Conservation (phyloP, 2,113 vertebrate genomes). For the Rhinopithecus roxellana region DNA sequence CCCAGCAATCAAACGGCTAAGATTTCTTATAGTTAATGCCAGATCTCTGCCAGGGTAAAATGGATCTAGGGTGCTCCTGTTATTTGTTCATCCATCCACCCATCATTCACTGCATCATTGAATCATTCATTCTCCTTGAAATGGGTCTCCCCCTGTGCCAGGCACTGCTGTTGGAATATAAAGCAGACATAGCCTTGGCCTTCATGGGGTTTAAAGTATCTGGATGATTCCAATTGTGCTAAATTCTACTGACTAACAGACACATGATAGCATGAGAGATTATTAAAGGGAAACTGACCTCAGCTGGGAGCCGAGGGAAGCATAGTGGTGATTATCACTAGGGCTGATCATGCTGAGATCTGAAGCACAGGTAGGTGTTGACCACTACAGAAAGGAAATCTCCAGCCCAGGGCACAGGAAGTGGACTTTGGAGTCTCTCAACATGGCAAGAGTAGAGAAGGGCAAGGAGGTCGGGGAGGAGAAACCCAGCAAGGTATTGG, state of each 20-base stretch:
- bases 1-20: neutral
- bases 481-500: accelerated
- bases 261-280: neutral
- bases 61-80: too few species aligned
- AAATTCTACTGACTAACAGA: neutral
- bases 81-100: neutral
- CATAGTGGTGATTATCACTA: too few species aligned
- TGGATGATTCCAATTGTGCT: neutral
- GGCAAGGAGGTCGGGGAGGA: accelerated
- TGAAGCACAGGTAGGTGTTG: too few species aligned
- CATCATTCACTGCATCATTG: neutral
- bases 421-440: neutral
- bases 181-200: neutral
- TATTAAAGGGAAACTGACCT: neutral
- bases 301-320: too few species aligned
- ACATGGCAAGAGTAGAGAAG: accelerated
- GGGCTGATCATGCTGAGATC: neutral
- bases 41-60: neutral
- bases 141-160: too few species aligned
- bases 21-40: neutral
- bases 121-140: neutral
- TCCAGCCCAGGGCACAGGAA: neutral
- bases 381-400: neutral
- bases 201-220: neutral
- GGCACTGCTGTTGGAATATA: neutral